A percentile compares a stretch with the other conserved stretches of the same genome.
Evolutionary conservation across 64 coral and sea anemone genomes (phyloP).

Genomic region (Cladopsammia gracilis): DNA sequence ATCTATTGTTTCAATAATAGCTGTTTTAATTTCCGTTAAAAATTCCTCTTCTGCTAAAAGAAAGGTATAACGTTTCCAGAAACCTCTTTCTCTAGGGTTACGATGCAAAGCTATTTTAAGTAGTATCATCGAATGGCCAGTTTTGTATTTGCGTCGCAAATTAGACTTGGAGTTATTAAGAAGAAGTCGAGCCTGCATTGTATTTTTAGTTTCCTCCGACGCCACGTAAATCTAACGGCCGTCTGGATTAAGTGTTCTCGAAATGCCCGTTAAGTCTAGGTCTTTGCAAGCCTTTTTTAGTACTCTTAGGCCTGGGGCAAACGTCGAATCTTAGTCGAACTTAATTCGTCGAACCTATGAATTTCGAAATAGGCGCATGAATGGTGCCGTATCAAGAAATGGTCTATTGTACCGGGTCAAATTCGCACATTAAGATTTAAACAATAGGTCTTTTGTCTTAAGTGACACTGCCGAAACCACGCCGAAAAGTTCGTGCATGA

Average conservation of each 20-base stretch:
- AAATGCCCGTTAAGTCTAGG: neutral
- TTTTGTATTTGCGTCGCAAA: constrained; percentile 25
- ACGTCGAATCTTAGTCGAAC: too few relatives aligned
- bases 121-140: too few relatives aligned
- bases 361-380: too few relatives aligned
- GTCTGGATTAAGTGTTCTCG: neutral
- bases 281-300: neutral
- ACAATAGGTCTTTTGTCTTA: too few relatives aligned
- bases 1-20: neutral
- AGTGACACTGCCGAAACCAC: too few relatives aligned
- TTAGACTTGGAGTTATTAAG: constrained; percentile 9
- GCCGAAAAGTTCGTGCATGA: too few relatives aligned
- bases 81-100: constrained; percentile 7
- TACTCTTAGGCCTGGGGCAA: too few relatives aligned
- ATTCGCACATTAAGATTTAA: too few relatives aligned
- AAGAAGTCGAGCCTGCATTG: constrained; percentile 48
- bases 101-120: neutral
- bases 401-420: too few relatives aligned
- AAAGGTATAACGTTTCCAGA: constrained; percentile 35
- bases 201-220: neutral
- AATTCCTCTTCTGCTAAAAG: constrained; percentile 19
- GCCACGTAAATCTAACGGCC: neutral
- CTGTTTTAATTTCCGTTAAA: neutral
- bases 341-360: too few relatives aligned
- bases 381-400: too few relatives aligned